Evolutionary conservation across 2,888 invertebrate species (phyloP).

Genomic region (Platycheirus rosarum): DNA sequence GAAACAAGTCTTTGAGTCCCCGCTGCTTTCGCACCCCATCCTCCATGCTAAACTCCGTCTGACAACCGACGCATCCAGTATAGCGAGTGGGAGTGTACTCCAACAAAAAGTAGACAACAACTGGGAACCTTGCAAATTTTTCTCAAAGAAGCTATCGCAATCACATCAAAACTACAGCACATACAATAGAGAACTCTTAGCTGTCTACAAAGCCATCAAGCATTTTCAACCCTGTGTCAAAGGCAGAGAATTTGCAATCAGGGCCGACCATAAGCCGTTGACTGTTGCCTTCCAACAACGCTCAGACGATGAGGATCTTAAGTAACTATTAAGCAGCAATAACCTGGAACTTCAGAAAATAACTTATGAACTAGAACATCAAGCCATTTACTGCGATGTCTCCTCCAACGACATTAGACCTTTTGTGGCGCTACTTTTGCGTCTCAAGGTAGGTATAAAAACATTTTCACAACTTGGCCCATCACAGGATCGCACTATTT

Average conservation of each 20-base stretch:
- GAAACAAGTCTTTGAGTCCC: conserved; percentile 5
- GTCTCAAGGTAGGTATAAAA: too few relatives aligned
- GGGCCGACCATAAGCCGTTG: conserved; percentile 63
- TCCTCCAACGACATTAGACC: too few relatives aligned
- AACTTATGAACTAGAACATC: too few relatives aligned
- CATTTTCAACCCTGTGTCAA: conserved; percentile 69
- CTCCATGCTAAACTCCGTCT: neutral
- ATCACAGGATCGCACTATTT: conserved; percentile 56
- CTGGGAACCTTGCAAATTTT: conserved; percentile 78
- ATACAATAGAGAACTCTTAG: conserved; percentile 80
- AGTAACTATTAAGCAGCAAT: too few relatives aligned
- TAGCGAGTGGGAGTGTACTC: conserved; percentile 72
- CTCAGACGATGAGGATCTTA: too few relatives aligned
- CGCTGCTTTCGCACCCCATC: neutral
- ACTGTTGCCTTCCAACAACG: conserved; percentile 76
- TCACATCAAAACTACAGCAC: conserved; percentile 77
- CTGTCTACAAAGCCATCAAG: conserved; percentile 79
- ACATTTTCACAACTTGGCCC: too few relatives aligned
- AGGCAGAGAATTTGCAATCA: conserved; percentile 47
- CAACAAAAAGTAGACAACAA: conserved; percentile 76
- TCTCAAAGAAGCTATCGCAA: conserved; percentile 77
- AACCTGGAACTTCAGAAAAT: conserved; percentile 57
- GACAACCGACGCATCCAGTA: conserved; percentile 32
- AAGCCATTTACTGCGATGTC: too few relatives aligned
- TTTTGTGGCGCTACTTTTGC: too few relatives aligned